Percentiles rank a stretch among this genome's conserved stretches.
Evolutionary conservation across 2,888 invertebrate species (phyloP).

Genomic region (Harpalus rubripes): DNA sequence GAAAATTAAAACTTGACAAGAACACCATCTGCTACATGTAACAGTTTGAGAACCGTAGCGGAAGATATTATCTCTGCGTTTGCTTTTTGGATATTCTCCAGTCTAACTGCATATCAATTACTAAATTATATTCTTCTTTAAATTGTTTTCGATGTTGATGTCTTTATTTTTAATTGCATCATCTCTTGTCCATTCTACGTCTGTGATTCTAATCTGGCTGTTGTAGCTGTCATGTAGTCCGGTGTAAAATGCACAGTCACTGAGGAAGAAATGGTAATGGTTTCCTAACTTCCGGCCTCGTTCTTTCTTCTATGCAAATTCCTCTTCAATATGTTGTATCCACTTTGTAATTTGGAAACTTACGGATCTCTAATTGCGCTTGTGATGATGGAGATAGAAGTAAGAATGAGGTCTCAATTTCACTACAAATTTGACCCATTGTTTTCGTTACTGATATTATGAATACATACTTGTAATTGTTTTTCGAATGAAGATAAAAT

Average conservation of each 20-base stretch:
- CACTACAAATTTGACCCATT: conserved; percentile 35
- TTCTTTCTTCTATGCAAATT: conserved; percentile 60
- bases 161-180: conserved; percentile 65
- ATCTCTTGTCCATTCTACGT: conserved; percentile 53
- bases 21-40: neutral
- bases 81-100: conserved; percentile 33
- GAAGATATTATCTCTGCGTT: conserved; percentile 41
- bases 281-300: conserved; percentile 62
- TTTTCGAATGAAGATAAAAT: conserved; percentile 15
- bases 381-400: conserved; percentile 27
- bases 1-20: too few species aligned
- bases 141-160: conserved; percentile 65
- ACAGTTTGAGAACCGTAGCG: conserved; percentile 2
- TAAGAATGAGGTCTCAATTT: conserved; percentile 41
- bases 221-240: conserved; percentile 64
- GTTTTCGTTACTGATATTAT: neutral
- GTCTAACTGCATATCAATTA: conserved; percentile 61
- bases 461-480: conserved; percentile 35
- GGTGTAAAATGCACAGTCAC: conserved; percentile 66
- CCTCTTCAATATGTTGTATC: conserved; percentile 35
- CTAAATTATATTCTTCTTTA: conserved; percentile 62
- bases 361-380: conserved; percentile 45
- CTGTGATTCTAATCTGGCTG: conserved; percentile 61
- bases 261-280: conserved; percentile 61
- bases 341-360: conserved; percentile 57